A percentile compares a stretch with the other conserved stretches of the same genome.
These are phyloP conservation scores for Stegodyphus mimosarum DNA, from an alignment of 1,140 invertebrate genomes.

Conservation along the genomic window DNA sequence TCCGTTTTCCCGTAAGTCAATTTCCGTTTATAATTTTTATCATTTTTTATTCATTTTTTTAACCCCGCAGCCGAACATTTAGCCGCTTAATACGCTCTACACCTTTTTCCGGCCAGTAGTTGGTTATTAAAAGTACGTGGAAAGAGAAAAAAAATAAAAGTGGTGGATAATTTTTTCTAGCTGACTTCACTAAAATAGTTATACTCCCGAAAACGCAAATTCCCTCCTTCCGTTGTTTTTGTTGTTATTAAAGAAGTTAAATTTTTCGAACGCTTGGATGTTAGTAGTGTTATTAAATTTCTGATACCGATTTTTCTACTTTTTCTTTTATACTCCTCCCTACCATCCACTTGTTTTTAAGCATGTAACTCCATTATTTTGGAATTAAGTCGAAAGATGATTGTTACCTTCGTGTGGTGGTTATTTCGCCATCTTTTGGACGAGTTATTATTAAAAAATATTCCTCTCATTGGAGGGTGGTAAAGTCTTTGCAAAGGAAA, in stretches of 20 bases:
- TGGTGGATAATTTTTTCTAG: conserved; percentile 17
- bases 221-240: background rate
- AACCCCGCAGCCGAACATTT: background rate
- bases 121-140: background rate
- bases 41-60: conserved; percentile 5
- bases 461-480: background rate
- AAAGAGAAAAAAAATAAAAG: background rate
- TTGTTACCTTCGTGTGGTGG: background rate
- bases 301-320: conserved; percentile 13
- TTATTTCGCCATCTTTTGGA: conserved; percentile 14
- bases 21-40: conserved; percentile 50
- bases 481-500: background rate
- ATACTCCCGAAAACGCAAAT: too few relatives aligned
- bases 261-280: conserved; percentile 33
- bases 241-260: conserved; percentile 19
- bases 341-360: conserved; percentile 32
- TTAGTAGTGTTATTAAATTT: conserved; percentile 54
- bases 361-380: conserved; percentile 58
- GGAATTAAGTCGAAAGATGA: conserved; percentile 43
- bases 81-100: background rate
- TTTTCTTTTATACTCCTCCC: conserved; percentile 11
- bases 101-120: background rate
- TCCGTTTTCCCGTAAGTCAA: conserved; percentile 44
- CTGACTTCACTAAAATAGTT: conserved; percentile 23
- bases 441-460: conserved; percentile 52